A percentile compares a stretch with the other conserved stretches of the same genome.
Evolutionary conservation across 2,888 invertebrate genomes (phyloP).

Genomic region (Drosophila flavopinicola): DNA sequence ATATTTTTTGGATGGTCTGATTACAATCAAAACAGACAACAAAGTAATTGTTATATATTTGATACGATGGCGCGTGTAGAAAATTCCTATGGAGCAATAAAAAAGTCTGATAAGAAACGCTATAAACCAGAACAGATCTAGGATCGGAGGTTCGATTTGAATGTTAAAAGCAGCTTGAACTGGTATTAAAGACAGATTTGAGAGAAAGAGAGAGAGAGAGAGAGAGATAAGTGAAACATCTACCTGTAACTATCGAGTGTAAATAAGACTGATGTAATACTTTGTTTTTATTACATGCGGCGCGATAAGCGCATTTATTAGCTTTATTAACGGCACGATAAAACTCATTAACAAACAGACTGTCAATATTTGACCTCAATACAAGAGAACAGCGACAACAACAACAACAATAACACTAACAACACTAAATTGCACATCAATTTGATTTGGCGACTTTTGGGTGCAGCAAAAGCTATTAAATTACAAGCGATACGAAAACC

Average conservation of each 20-base stretch:
- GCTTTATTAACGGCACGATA: constrained; percentile 57
- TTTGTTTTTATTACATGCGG: constrained; percentile 66
- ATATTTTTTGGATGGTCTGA: constrained; percentile 9
- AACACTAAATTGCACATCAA: constrained; percentile 41
- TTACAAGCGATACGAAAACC: too few relatives aligned
- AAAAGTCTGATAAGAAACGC: constrained; percentile 31
- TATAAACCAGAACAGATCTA: constrained; percentile 14
- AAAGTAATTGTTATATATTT: neutral
- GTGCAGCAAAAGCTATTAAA: constrained; percentile 26
- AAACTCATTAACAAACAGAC: constrained; percentile 48
- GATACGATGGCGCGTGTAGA: constrained; percentile 30
- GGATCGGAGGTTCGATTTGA: constrained; percentile 34
- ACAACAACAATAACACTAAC: neutral
- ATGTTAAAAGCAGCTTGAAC: constrained; percentile 3
- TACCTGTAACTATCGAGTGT: constrained; percentile 6
- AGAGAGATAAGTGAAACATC: constrained; percentile 4
- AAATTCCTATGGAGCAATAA: constrained; percentile 39
- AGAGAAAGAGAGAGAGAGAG: neutral
- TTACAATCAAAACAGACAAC: constrained; percentile 18
- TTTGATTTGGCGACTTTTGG: constrained; percentile 58
- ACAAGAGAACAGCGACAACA: neutral
- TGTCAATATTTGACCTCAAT: constrained; percentile 70
- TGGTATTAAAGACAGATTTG: constrained; percentile 6
- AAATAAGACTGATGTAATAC: constrained; percentile 67
- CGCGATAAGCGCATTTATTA: constrained; percentile 66